Base-by-base conservation (phyloP, 2,888 invertebrate genomes). In the Trimorus sp. region DNA sequence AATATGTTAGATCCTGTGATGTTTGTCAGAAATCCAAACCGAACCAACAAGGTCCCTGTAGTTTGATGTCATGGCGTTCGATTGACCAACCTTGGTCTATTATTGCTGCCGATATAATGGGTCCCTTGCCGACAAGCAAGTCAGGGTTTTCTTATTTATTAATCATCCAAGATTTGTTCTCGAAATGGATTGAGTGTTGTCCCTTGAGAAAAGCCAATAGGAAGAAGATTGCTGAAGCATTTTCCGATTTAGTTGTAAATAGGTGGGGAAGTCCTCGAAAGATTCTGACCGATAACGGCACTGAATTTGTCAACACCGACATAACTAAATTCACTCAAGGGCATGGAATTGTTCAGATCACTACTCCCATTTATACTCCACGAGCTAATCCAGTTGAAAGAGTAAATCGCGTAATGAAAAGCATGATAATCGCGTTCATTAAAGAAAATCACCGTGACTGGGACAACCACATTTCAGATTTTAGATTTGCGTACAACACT, bases 151-250 rank as follows among this genome's bases (percentile, higher is more conserved):
- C 14, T 9, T 53, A 53, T 16, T 14, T 53, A 14, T 53, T 53
- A 6, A 15, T 53, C 3, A 53, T 53, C 53, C 53, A 53, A 16
- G 53, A 53, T 15, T 15, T 53, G 14, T 53, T 53, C 14, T 53
- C 53, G 53, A 11, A 15, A n/a, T 53, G 53, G 53, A 53, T 53
- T n/a, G 53, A 53, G 53, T 53, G 53, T 53, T n/a, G 53, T 16
- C 53, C 53, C 14, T 16, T 87, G 7, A 38, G 81, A 2, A 80
- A 56, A 40, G 85, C 86, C 0, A 85, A 69, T 8, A 78, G 77
- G 8, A 53, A 53, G 14, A 45, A 45, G 45, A 45, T 45, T n/a
- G 9, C 45, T 45, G 45, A 45, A 9, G n/a, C 45, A n/a, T 45
- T 45, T 12, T 9, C 9, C 11, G 45, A 45, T 45, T 45, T 45